A percentile compares a stretch with the other conserved stretches of the same genome.
Evolutionary conservation across 1,140 invertebrate genomes (phyloP).

Genomic region (Panulirus ornatus): DNA sequence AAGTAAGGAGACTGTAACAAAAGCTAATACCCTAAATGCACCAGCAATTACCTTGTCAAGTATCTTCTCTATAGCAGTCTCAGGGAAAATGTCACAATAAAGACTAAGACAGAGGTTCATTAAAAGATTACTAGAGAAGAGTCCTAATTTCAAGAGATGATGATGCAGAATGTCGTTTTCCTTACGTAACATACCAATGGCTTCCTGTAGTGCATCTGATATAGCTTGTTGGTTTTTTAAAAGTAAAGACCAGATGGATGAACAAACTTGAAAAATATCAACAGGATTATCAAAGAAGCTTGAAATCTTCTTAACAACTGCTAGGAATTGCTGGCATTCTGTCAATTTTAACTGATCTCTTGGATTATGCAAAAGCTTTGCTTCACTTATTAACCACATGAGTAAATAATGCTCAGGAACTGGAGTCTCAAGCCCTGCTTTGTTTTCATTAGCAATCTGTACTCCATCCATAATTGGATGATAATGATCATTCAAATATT

Average conservation of each 20-base stretch:
- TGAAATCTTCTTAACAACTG: slow-evolving; percentile 29
- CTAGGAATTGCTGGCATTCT: slow-evolving; percentile 46
- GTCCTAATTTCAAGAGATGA: slow-evolving; percentile 67
- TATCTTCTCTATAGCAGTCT: slow-evolving; percentile 88
- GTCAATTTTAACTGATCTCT: slow-evolving; percentile 25
- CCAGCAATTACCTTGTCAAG: slow-evolving; percentile 93
- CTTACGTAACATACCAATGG: slow-evolving; percentile 83
- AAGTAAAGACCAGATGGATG: slow-evolving; percentile 87
- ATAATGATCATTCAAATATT: slow-evolving; percentile 5
- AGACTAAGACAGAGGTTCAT: slow-evolving; percentile 88
- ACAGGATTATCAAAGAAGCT: slow-evolving; percentile 53
- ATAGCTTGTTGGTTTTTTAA: slow-evolving; percentile 85
- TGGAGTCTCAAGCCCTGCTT: not conserved
- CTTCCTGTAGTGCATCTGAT: slow-evolving; percentile 84
- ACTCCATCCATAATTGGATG: not conserved
- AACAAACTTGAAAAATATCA: slow-evolving; percentile 73
- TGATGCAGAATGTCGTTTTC: slow-evolving; percentile 83
- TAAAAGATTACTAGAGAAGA: slow-evolving; percentile 80
- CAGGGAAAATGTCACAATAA: slow-evolving; percentile 88
- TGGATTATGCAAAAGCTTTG: slow-evolving; percentile 25
- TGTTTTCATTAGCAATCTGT: not conserved
- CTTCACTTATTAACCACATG: slow-evolving; percentile 63
- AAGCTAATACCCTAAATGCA: slow-evolving; percentile 88
- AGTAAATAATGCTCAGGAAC: slow-evolving; percentile 39
- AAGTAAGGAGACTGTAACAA: slow-evolving; percentile 84